A percentile compares a stretch with the other conserved stretches of the same genome.
These are phyloP conservation scores for Aradophagus sp. DNA, from an alignment of 1,140 invertebrate species.

Conservation along the genomic window DNA sequence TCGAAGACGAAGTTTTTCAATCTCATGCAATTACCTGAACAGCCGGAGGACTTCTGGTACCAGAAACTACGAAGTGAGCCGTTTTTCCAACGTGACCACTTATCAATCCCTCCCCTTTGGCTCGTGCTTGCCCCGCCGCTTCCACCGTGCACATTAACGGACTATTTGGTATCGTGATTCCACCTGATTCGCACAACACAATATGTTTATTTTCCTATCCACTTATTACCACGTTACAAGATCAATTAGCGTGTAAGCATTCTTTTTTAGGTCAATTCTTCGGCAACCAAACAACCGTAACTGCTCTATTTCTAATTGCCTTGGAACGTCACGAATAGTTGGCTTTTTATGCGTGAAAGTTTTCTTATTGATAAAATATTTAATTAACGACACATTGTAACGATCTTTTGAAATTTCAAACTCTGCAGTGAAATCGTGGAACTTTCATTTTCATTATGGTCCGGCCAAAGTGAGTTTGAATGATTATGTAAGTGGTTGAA, in stretches of 20 bases:
- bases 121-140: slow-evolving; percentile 78
- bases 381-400: slow-evolving; percentile 4
- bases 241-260: slow-evolving; percentile 10
- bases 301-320: slow-evolving; percentile 20
- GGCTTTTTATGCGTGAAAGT: slow-evolving; percentile 27
- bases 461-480: too few species aligned
- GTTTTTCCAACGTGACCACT: slow-evolving; percentile 76
- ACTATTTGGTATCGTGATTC: slow-evolving; percentile 74
- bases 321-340: slow-evolving; percentile 11
- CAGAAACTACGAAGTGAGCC: slow-evolving; percentile 69
- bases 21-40: slow-evolving; percentile 64
- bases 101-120: slow-evolving; percentile 79
- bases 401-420: neutral
- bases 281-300: slow-evolving; percentile 28
- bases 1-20: neutral
- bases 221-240: too few species aligned
- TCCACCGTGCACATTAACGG: slow-evolving; percentile 78
- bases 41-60: slow-evolving; percentile 70
- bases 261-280: slow-evolving; percentile 45
- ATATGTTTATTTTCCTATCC: slow-evolving; percentile 9
- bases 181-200: slow-evolving; percentile 62
- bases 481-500: too few species aligned
- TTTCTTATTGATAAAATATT: slow-evolving; percentile 21
- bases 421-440: too few species aligned
- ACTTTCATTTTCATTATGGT: too few species aligned